phyloP scores from a whole-genome alignment of 1,140 invertebrate genomes.

The Drosophila kikkawai region DNA sequence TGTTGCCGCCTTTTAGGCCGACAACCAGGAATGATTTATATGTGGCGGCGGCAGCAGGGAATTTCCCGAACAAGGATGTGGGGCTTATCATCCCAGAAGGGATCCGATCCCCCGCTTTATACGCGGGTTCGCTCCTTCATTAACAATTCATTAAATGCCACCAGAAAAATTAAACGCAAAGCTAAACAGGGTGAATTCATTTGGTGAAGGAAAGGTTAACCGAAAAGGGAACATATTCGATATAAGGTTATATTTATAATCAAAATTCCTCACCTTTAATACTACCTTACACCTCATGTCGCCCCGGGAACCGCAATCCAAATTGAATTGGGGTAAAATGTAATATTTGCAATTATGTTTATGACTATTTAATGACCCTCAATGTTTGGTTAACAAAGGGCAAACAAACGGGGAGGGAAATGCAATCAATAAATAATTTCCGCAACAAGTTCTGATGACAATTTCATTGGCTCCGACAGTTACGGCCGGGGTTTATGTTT shows the following conservation, averaged over 20 bases:
- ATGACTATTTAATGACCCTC: constrained; percentile 66
- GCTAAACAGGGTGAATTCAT: constrained; percentile 15
- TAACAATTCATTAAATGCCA: constrained; percentile 55
- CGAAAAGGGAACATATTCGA: not conserved
- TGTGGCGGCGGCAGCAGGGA: constrained; percentile 1
- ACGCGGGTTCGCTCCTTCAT: constrained; percentile 20
- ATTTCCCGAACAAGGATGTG: not conserved
- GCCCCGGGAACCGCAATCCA: constrained; percentile 14
- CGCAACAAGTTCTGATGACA: constrained; percentile 66
- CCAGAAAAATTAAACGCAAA: constrained; percentile 43
- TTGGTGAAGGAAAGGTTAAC: not conserved
- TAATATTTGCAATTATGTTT: constrained; percentile 60
- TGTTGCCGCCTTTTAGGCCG: constrained; percentile 70
- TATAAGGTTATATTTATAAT: not conserved
- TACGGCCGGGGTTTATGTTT: constrained; percentile 3
- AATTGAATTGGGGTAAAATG: constrained; percentile 31
- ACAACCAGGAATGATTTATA: constrained; percentile 51
- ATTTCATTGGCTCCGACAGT: constrained; percentile 52
- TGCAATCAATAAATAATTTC: constrained; percentile 73
- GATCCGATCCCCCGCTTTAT: constrained; percentile 6
- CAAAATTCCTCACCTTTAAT: not conserved
- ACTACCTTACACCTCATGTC: not conserved
- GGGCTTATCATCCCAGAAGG: constrained; percentile 10
- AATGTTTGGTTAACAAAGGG: constrained; percentile 28
- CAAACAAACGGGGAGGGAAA: constrained; percentile 21